These are phyloP conservation scores for Drosophila quasianomalipes DNA, from an alignment of 2,888 invertebrate genomes.

Conservation along the genomic window DNA sequence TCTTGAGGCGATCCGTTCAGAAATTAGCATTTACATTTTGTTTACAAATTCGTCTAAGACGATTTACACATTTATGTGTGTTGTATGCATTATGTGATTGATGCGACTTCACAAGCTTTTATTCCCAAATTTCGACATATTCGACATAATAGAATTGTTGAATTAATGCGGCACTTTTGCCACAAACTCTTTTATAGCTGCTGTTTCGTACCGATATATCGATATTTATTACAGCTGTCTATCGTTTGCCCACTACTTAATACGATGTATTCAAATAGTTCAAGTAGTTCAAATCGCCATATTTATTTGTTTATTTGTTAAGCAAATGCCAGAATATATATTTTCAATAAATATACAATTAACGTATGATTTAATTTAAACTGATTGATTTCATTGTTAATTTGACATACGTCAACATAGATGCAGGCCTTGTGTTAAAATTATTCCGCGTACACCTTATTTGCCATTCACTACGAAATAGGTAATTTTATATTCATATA, in stretches of 20 bases:
- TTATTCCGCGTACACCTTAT: not conserved
- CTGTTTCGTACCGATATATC: not conserved
- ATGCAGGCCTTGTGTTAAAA: not conserved
- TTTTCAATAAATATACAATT: not conserved
- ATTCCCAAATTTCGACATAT: not conserved
- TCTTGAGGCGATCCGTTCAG: too few relatives aligned
- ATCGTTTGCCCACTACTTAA: not conserved
- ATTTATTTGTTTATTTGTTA: not conserved
- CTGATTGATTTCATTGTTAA: not conserved
- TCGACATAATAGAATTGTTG: not conserved
- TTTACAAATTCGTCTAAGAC: too few relatives aligned
- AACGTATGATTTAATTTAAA: accelerated
- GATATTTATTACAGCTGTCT: not conserved
- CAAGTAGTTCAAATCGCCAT: not conserved
- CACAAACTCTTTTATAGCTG: not conserved
- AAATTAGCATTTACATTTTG: too few relatives aligned
- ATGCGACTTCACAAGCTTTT: not conserved
- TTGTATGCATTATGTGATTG: not conserved
- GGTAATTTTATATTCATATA: not conserved
- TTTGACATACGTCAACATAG: not conserved
- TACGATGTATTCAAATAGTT: not conserved
- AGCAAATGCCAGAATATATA: not conserved
- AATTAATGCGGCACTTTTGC: not conserved
- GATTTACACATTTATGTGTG: too few relatives aligned
- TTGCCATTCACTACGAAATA: conserved; percentile 12